Evolutionary conservation across 2,113 vertebrate species (phyloP).

Genomic region (Opisthocomus hoazin): DNA sequence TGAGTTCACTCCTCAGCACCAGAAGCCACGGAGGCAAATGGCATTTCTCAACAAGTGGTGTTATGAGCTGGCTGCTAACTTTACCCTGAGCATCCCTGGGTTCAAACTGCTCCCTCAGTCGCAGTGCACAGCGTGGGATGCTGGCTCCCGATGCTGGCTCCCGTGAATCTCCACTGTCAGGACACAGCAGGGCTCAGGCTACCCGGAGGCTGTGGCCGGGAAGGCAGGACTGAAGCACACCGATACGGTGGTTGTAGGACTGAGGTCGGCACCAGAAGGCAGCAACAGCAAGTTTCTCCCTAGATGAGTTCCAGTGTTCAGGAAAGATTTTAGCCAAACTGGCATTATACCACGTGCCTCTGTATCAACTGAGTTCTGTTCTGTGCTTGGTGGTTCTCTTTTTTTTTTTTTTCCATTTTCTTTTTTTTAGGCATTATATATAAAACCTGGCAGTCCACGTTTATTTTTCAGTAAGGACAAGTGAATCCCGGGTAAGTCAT

Average conservation of each 20-base stretch:
- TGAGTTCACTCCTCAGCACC: not conserved
- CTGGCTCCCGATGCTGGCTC: not conserved
- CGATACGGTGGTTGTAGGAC: rapidly evolving
- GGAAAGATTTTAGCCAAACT: not conserved
- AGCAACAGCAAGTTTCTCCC: not conserved
- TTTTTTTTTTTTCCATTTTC: not conserved
- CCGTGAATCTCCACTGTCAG: not conserved
- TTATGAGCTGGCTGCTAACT: not conserved
- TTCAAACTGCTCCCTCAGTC: not conserved
- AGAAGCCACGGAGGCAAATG: not conserved
- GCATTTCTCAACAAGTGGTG: not conserved
- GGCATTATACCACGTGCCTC: not conserved
- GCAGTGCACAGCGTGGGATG: rapidly evolving
- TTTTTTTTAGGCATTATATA: not conserved
- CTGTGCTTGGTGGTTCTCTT: not conserved
- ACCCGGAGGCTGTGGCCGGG: not conserved
- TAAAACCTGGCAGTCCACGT: not conserved
- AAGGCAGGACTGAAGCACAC: not conserved
- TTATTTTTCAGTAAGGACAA: not conserved
- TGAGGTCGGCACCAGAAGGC: not conserved
- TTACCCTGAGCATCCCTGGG: not conserved
- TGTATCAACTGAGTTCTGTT: not conserved
- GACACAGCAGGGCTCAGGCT: not conserved
- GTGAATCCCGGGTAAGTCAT: rapidly evolving
- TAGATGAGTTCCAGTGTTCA: not conserved